Percentiles rank a stretch among this genome's conserved stretches.
These are phyloP conservation scores for Limnodromus scolopaceus DNA, from an alignment of 2,797 vertebrate genomes.

Conservation along the genomic window DNA sequence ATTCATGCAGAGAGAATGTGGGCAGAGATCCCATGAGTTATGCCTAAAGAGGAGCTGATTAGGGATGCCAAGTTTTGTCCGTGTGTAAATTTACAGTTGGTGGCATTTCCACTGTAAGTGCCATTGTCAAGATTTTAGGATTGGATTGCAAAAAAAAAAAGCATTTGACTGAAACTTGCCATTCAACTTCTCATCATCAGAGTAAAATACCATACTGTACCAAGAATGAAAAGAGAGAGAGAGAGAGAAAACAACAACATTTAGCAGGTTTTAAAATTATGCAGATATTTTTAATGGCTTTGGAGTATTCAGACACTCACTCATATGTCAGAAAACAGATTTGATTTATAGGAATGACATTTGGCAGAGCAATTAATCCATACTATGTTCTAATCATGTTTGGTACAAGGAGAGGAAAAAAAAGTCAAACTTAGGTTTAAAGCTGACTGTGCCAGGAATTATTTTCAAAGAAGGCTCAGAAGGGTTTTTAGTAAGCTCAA, in stretches of 20 bases:
- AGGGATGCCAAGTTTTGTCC: conserved; percentile 61
- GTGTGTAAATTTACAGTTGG: conserved; percentile 68
- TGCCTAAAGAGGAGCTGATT: conserved; percentile 34
- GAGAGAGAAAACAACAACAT: conserved; percentile 74
- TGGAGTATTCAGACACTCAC: conserved; percentile 77
- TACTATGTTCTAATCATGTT: conserved; percentile 77
- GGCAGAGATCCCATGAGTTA: conserved; percentile 59
- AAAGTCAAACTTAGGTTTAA: conserved; percentile 69
- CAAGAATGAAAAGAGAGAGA: conserved; percentile 64
- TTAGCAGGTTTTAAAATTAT: conserved; percentile 80
- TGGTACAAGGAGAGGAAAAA: conserved; percentile 65
- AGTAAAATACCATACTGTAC: conserved; percentile 75
- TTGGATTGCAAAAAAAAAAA: conserved; percentile 2
- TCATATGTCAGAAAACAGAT: conserved; percentile 80
- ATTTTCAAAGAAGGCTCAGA: conserved; percentile 65
- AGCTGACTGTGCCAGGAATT: conserved; percentile 64
- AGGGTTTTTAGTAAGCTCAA: conserved; percentile 52
- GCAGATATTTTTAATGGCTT: conserved; percentile 80
- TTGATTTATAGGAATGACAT: conserved; percentile 79
- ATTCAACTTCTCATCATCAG: conserved; percentile 71
- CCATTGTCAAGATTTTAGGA: conserved; percentile 74
- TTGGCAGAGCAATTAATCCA: conserved; percentile 79
- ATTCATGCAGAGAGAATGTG: conserved; percentile 34
- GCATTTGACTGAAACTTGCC: conserved; percentile 73
- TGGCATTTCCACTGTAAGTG: conserved; percentile 71